phyloP scores from a whole-genome alignment of 2,113 vertebrate genomes.

The Parus major region DNA sequence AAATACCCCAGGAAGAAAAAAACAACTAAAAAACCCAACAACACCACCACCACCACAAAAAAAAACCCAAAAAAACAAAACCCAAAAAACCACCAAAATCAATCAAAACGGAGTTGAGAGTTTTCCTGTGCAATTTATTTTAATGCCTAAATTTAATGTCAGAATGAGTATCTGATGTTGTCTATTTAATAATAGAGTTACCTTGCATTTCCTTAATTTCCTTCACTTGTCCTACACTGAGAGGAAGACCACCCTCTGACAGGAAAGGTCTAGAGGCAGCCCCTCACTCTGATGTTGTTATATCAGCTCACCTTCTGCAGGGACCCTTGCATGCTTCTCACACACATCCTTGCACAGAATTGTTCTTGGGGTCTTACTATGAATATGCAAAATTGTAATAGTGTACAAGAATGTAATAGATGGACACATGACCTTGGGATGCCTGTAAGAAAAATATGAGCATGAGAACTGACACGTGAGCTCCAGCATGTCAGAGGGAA shows the following conservation, averaged over 20 bases:
- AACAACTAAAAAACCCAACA: background rate
- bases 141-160: background rate
- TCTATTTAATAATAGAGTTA: background rate
- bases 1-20: background rate
- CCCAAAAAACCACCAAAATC: background rate
- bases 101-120: accelerated
- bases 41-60: too few relatives aligned
- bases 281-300: background rate
- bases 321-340: background rate
- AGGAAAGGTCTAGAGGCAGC: background rate
- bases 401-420: background rate
- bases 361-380: background rate
- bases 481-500: background rate
- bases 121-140: background rate
- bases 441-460: background rate
- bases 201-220: background rate
- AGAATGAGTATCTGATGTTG: background rate
- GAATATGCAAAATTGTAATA: background rate
- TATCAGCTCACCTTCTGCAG: background rate
- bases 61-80: background rate
- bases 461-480: background rate
- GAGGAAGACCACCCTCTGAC: background rate
- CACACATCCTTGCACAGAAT: background rate
- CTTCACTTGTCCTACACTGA: background rate
- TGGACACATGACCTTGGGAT: background rate